Conservation (phyloP, 2,797 vertebrate genomes). For the Acipenser ruthenus region DNA sequence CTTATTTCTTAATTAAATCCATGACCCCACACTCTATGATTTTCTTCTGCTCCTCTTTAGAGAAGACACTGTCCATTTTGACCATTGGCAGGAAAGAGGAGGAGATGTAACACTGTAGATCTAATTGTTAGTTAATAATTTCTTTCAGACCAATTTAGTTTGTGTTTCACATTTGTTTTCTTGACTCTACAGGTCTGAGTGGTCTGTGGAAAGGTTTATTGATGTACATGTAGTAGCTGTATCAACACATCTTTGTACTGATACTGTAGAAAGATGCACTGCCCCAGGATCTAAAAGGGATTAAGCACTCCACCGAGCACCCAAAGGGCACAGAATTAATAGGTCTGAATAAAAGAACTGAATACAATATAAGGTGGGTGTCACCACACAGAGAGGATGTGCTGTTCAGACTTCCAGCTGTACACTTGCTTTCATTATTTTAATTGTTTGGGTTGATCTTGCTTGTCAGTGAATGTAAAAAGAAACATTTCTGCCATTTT, state of each 20-base stretch:
- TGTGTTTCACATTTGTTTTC: too few species aligned
- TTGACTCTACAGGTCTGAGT: too few species aligned
- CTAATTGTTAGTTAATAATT: too few species aligned
- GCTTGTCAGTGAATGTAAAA: not conserved
- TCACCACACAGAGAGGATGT: not conserved
- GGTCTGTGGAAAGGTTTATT: too few species aligned
- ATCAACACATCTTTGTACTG: too few species aligned
- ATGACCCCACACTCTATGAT: slow-evolving; percentile 4
- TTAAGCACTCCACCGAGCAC: not conserved
- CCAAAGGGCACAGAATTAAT: not conserved
- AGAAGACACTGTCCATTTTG: slow-evolving; percentile 9
- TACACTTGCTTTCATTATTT: not conserved
- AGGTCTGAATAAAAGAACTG: not conserved
- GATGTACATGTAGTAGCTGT: too few species aligned
- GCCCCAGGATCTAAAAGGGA: too few species aligned
- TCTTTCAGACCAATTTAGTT: too few species aligned
- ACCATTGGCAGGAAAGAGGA: too few species aligned
- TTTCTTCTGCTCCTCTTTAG: not conserved
- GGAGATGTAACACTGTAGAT: too few species aligned
- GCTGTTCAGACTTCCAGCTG: not conserved
- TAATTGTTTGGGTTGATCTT: slow-evolving; percentile 4
- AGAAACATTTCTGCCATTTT: not conserved
- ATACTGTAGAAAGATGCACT: too few species aligned
- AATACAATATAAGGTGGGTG: not conserved
- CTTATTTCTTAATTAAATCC: slow-evolving; percentile 10